These are phyloP conservation scores for Hypocryptadius cinnamomeus DNA, from an alignment of 2,113 vertebrate species.

Conservation along the genomic window DNA sequence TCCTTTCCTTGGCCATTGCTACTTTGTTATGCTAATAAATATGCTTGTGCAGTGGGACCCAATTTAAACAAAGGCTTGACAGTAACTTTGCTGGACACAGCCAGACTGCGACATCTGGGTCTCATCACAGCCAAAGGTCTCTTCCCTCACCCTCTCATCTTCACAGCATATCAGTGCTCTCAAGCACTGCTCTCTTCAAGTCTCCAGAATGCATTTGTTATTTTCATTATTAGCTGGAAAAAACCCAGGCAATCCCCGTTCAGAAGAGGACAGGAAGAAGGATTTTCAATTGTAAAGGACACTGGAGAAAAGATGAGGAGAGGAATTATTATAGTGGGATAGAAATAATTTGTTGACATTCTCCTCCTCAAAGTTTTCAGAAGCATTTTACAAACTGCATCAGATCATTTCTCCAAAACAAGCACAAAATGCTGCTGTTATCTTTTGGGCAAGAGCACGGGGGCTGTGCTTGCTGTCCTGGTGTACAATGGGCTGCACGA, in stretches of 20 bases:
- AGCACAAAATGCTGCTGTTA: neutral
- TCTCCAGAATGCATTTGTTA: neutral
- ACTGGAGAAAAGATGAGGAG: neutral
- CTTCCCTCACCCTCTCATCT: neutral
- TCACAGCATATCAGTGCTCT: neutral
- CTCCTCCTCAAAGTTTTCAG: neutral
- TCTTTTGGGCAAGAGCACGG: neutral
- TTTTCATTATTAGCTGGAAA: neutral
- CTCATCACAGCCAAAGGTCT: slow-evolving; percentile 19
- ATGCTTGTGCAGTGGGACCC: neutral
- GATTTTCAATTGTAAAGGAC: neutral
- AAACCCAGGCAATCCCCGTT: neutral
- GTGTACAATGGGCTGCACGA: accelerated
- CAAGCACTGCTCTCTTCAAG: neutral
- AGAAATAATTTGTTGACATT: neutral
- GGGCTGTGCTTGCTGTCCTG: neutral
- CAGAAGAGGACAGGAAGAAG: neutral
- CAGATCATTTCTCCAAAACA: neutral
- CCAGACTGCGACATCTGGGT: slow-evolving; percentile 25
- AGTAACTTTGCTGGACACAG: neutral
- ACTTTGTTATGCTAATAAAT: slow-evolving; percentile 35
- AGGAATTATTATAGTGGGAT: neutral
- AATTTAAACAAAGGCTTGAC: slow-evolving; percentile 29
- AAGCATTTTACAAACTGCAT: neutral
- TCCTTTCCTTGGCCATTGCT: neutral